Evolutionary conservation across 2,797 vertebrate genomes (phyloP), one percentile per base, ranked within the genome.

Genomic region (Champsocephalus esox): DNA sequence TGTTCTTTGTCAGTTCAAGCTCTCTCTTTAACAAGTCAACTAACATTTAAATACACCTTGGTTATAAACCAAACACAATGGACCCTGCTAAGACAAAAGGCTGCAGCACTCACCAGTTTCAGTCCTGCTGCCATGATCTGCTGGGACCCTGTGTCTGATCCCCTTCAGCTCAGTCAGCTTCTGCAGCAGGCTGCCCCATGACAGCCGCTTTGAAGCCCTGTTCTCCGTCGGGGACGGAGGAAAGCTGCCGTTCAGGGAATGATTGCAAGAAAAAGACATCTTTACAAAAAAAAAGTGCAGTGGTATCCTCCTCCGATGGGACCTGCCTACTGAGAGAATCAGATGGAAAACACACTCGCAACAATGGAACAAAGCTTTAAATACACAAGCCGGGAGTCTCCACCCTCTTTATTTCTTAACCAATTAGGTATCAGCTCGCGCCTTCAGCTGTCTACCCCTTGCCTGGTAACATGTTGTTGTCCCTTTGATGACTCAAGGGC

Each of bases 121-220:
- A 75, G 83, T 88, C 16, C 83, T 79, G 84, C 73, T 85, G 79
- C 64, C 24, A 14, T 80, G 86, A 9, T 86, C 95, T 4, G 87
- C 92, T 55, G 90, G 57, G 50, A 82, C 81, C 56, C 84, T 80
- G 57, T 94, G 95, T 24, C 89, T 92, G 77, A 66, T 48, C 68
- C 94, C 95, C 79, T 90, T 95, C 59, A 97, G 86, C 69, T 96
- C 94, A n/a, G 89, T 85, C 17, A 95, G 93, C 62, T 91, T 92
- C 70, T 93, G 89, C 80, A 95, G 81, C 83, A 95, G 78, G 55
- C 85, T 94, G 63, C 93, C 92, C 96, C 96, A 95, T 72, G 94
- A 95, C 76, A 93, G 90, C 9, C 93, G 85, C 32, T 93, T 89
- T 0, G 88, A 79, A 10, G 45, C 69, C 63, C 81, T 50, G 73